Percentiles rank a stretch among this genome's conserved stretches.
Evolutionary conservation across 2,888 invertebrate genomes (phyloP).

Genomic region (Lydus trimaculatus): DNA sequence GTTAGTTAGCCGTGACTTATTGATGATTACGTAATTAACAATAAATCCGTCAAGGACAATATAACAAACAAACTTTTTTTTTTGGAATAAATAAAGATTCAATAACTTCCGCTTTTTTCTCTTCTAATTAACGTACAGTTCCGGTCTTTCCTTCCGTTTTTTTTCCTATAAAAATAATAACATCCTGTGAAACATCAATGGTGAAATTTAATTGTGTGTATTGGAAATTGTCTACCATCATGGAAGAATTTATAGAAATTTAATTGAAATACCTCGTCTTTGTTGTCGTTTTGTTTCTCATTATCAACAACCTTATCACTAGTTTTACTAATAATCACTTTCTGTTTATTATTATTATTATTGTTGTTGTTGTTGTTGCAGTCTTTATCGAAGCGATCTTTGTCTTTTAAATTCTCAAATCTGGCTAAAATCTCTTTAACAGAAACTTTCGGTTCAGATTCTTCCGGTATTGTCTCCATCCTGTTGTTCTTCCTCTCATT

Average conservation of each 20-base stretch:
- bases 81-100: too few relatives aligned
- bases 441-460: constrained; percentile 82
- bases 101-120: too few relatives aligned
- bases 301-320: constrained; percentile 27
- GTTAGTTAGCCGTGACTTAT: too few relatives aligned
- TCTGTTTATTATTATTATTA: constrained; percentile 34
- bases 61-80: too few relatives aligned
- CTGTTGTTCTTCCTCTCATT: constrained; percentile 47
- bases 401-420: constrained; percentile 68
- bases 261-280: constrained; percentile 9
- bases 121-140: too few relatives aligned
- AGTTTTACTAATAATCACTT: constrained; percentile 46
- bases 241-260: constrained; percentile 6
- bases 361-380: constrained; percentile 50
- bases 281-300: neutral
- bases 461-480: constrained; percentile 86
- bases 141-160: constrained; percentile 3
- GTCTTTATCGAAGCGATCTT: constrained; percentile 33
- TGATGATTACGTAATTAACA: too few relatives aligned
- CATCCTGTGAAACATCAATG: neutral
- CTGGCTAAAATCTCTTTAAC: constrained; percentile 83
- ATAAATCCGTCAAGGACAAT: too few relatives aligned
- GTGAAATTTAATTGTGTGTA: neutral
- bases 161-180: neutral
- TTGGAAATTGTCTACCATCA: neutral